These are phyloP conservation scores for Alloscopus bannaensis DNA, from an alignment of 2,888 invertebrate genomes.

Conservation along the genomic window DNA sequence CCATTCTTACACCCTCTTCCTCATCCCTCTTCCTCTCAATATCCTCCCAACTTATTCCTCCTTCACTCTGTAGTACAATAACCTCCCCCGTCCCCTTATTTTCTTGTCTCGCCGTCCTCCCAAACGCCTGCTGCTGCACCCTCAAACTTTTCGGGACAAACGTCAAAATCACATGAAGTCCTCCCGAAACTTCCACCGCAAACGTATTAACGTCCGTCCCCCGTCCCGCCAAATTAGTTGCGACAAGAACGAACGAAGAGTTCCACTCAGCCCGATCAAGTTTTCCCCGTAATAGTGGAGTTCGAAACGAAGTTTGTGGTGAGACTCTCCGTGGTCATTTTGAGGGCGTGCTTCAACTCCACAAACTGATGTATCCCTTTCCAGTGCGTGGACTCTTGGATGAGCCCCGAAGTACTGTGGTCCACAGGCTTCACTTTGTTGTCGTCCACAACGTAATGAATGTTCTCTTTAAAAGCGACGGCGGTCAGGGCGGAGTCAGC, in stretches of 20 bases:
- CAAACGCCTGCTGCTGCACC: slow-evolving; percentile 63
- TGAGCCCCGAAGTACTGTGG: slow-evolving; percentile 50
- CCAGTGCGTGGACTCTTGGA: slow-evolving; percentile 52
- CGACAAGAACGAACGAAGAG: slow-evolving; percentile 31
- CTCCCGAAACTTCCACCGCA: slow-evolving; percentile 33
- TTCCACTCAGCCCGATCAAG: slow-evolving; percentile 59
- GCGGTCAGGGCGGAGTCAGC: slow-evolving; percentile 38
- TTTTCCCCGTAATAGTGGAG: slow-evolving; percentile 42
- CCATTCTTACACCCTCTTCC: too few relatives aligned
- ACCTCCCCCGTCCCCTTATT: slow-evolving; percentile 54
- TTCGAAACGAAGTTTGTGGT: slow-evolving; percentile 64
- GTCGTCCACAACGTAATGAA: slow-evolving; percentile 52
- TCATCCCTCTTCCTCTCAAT: slow-evolving; percentile 14
- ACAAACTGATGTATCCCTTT: slow-evolving; percentile 67
- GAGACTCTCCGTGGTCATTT: slow-evolving; percentile 43
- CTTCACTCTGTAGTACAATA: not conserved
- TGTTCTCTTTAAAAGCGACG: slow-evolving; percentile 40
- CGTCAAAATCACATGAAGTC: slow-evolving; percentile 46
- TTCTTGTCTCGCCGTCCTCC: slow-evolving; percentile 59
- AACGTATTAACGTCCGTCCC: slow-evolving; percentile 21
- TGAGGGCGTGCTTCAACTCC: slow-evolving; percentile 57
- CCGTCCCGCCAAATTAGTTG: slow-evolving; percentile 8
- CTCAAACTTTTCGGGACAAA: slow-evolving; percentile 49
- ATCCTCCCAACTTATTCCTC: not conserved
- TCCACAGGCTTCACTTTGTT: slow-evolving; percentile 61